Evolutionary conservation across 2,797 vertebrate genomes (phyloP).

Genomic region (Megaceryle alcyon): DNA sequence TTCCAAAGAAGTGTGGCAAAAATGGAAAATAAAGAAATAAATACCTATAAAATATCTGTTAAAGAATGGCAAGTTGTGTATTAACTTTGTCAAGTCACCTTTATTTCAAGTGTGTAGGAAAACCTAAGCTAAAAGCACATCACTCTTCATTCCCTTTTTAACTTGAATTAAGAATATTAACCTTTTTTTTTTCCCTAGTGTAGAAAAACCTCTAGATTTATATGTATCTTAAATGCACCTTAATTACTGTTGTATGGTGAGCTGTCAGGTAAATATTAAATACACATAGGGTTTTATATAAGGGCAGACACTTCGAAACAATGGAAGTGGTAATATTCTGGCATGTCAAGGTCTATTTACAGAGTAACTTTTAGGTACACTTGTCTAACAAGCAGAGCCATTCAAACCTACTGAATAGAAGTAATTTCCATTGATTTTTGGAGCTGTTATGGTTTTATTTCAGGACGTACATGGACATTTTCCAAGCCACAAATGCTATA

Average conservation of each 20-base stretch:
- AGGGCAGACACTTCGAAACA: neutral
- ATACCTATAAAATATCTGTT: neutral
- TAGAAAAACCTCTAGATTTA: neutral
- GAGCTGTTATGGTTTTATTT: neutral
- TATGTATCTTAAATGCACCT: neutral
- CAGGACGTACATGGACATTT: neutral
- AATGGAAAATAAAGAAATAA: neutral
- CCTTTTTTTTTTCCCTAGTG: neutral
- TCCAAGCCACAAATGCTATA: neutral
- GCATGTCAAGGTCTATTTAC: neutral
- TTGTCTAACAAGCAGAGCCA: neutral
- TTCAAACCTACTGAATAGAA: neutral
- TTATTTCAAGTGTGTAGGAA: neutral
- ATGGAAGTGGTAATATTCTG: neutral
- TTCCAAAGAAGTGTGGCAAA: neutral
- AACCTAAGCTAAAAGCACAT: neutral
- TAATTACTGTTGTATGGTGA: neutral
- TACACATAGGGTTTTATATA: neutral
- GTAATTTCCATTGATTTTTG: neutral
- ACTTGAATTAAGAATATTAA: neutral
- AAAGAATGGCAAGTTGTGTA: neutral
- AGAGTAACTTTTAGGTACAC: neutral
- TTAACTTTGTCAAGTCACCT: neutral
- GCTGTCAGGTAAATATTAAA: neutral
- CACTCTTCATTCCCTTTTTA: neutral